Base-by-base conservation (phyloP, 2,888 invertebrate species). In the Enchytraeus crypticus region DNA sequence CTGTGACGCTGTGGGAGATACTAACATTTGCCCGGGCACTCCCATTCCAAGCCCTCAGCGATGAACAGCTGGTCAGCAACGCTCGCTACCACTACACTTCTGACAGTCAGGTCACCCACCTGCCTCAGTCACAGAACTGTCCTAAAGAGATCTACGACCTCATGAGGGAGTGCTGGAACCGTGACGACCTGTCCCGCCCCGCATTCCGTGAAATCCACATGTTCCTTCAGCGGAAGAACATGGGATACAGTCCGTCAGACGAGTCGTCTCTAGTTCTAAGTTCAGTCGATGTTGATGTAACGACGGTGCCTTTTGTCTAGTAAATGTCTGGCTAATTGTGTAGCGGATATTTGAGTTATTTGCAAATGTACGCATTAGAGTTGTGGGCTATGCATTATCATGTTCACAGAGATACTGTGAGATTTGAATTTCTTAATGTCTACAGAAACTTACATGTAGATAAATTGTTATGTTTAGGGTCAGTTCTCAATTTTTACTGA, bases 161-260 rank as follows among this genome's bases (percentile, higher is more conserved):
- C 71, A 90, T 92, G 88, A 86, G 86, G 71, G 90, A 91, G 80
- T 92, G 92, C 81, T 92, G 92, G 91, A 87, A 88, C 71, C 83
- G 88, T 59, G 86, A 87, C 72, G 87, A 88, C 54, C 83, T 84
- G 59, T 87, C 89, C 72, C 83, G 92, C 45, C 92, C 92, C 0
- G 85, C 87, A 64, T 92, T 92, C 82, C 84, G 87, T 73, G 91
- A 92, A 80, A 88, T 92, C 60, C 89, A 90, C 77, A 84, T 89
- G 72, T 92, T 89, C 81, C 84, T 92, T 69, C 88, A 76, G 66
- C 68, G 77, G 30, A 78, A 77, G 66, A 77, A 77, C 67, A 76
- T 78, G 75, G 78, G 78, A 21, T 61, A 75, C 66, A 75, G 76
- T 64, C 76, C 77, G 4, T 71, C 72, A 53, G 77, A 78, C 53